Evolutionary conservation across 2,888 invertebrate species (phyloP).

Genomic region (Andricus curvator): DNA sequence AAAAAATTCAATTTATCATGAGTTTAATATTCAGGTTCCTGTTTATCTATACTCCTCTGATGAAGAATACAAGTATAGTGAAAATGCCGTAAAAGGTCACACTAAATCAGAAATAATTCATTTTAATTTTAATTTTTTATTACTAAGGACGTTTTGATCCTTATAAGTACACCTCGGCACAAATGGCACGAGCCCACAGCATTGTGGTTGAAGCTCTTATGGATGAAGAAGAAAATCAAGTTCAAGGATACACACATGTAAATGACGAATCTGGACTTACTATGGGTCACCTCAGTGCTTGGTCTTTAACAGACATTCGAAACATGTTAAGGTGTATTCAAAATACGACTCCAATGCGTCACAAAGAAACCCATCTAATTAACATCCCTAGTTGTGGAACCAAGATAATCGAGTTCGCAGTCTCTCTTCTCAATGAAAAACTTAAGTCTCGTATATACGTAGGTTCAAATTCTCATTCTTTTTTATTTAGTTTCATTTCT

Average conservation of each 20-base stretch:
- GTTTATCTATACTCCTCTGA: too few relatives aligned
- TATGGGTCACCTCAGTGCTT: slow-evolving; percentile 90
- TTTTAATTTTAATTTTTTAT: slow-evolving; percentile 3
- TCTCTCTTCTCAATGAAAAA: slow-evolving; percentile 91
- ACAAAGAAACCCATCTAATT: slow-evolving; percentile 92
- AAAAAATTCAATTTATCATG: too few relatives aligned
- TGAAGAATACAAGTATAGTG: too few relatives aligned
- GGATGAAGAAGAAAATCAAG: slow-evolving; percentile 91
- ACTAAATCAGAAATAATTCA: neutral
- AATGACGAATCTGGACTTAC: slow-evolving; percentile 91
- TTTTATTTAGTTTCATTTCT: neutral
- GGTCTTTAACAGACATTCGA: slow-evolving; percentile 89
- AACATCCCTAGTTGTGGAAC: slow-evolving; percentile 91
- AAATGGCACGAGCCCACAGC: slow-evolving; percentile 92
- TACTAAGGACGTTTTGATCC: slow-evolving; percentile 86
- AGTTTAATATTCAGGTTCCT: too few relatives aligned
- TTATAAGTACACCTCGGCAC: slow-evolving; percentile 87
- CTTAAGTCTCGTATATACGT: slow-evolving; percentile 89
- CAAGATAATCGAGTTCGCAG: slow-evolving; percentile 90
- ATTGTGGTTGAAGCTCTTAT: slow-evolving; percentile 90
- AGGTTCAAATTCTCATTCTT: slow-evolving; percentile 72
- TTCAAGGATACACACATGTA: slow-evolving; percentile 91
- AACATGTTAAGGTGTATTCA: slow-evolving; percentile 89
- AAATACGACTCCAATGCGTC: slow-evolving; percentile 94
- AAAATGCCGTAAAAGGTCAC: too few relatives aligned